Percentiles rank a stretch among this genome's conserved stretches.
These are phyloP conservation scores for Strongylocentrotus purpuratus DNA, from an alignment of 35 echinoderm and acorn worm species.

Conservation along the genomic window DNA sequence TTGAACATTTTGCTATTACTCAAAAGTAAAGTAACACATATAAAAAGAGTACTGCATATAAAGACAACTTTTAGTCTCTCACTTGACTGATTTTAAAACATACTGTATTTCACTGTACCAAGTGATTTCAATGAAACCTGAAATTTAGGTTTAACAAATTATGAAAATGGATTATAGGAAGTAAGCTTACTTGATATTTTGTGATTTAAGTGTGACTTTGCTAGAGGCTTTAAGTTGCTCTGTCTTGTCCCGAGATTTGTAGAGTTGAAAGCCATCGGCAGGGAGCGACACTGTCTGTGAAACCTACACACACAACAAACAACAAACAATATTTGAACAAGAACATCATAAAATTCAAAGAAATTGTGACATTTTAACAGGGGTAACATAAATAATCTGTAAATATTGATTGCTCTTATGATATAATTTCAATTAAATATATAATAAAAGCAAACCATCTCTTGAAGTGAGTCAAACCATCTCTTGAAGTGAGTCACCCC, in stretches of 20 bases:
- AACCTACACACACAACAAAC: constrained; percentile 57
- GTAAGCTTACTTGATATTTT: constrained; percentile 68
- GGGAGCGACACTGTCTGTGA: constrained; percentile 73
- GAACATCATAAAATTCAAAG: background rate
- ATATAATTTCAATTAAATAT: background rate
- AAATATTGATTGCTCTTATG: background rate
- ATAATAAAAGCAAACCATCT: background rate
- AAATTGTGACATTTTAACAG: background rate
- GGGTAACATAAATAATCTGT: background rate
- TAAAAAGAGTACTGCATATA: no score
- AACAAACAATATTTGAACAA: background rate
- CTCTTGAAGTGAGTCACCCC: no score
- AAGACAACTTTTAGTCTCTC: no score
- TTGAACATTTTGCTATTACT: no score
- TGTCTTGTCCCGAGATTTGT: constrained; percentile 63
- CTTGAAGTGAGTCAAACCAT: background rate
- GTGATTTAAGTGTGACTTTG: constrained; percentile 68
- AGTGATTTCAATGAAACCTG: no score
- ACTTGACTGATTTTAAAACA: no score
- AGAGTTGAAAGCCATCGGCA: constrained; percentile 77
- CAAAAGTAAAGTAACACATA: no score
- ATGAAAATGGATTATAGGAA: background rate
- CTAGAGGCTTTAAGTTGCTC: constrained; percentile 66
- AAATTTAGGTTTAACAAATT: no score
- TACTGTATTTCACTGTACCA: no score